Evolutionary conservation across 1,140 invertebrate species (phyloP).

Genomic region (silkworm (Bombyx mori)): ASM3026992v2 NC_085114.1:5550001-5550500

Average conservation of each 20-base stretch:
- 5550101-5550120: conserved; percentile 96
- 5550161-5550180: conserved; percentile 85
- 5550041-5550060: conserved; percentile 96
- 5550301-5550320: conserved; percentile 24
- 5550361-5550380: conserved; percentile 77
- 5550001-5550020: conserved; percentile 90
- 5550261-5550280: conserved; percentile 59
- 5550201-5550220: not conserved
- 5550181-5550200: conserved; percentile 77
- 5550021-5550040: conserved; percentile 84
- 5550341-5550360: conserved; percentile 83
- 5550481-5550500: no score
- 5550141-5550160: conserved; percentile 84
- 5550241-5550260: not conserved
- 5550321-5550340: conserved; percentile 74
- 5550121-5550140: conserved; percentile 93
- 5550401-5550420: conserved; percentile 93
- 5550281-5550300: conserved; percentile 91
- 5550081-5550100: conserved; percentile 90
- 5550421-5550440: conserved; percentile 72
- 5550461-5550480: conserved; percentile 9
- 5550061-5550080: conserved; percentile 96
- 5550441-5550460: conserved; percentile 20
- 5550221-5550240: no score
- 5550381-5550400: conserved; percentile 91